Conservation (phyloP, 30 jellyfish, hydroid and myxozoan species). For the Aurelia coerulea region DNA sequence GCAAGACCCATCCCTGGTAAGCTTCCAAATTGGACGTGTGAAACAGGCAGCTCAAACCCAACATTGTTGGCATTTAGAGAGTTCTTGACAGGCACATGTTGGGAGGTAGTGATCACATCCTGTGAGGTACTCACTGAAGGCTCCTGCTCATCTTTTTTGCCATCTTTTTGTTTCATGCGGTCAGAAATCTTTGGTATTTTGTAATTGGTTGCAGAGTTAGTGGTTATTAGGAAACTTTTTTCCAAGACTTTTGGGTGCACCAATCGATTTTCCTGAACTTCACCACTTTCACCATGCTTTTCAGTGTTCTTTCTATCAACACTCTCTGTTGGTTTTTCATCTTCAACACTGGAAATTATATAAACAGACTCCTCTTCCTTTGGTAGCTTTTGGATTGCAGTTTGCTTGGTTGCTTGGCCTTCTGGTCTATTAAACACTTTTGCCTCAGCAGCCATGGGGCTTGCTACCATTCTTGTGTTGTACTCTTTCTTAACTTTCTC, state of each 20-base stretch:
- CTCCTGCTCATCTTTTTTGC: background rate
- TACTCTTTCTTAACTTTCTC: background rate
- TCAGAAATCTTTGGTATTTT: slow-evolving; percentile 47
- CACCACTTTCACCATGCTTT: no score
- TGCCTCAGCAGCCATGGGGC: no score
- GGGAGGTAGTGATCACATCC: no score
- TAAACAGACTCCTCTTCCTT: slow-evolving; percentile 51
- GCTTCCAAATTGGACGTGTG: slow-evolving; percentile 61
- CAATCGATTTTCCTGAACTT: no score
- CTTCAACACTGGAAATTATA: slow-evolving; percentile 89
- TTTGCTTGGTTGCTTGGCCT: background rate
- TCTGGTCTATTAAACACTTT: background rate
- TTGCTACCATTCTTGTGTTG: background rate
- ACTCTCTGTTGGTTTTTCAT: background rate
- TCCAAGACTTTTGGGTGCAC: no score
- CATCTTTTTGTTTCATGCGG: slow-evolving; percentile 81
- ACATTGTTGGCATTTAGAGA: background rate
- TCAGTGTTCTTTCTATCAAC: no score
- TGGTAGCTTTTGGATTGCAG: slow-evolving; percentile 17
- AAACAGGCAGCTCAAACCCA: slow-evolving; percentile 25
- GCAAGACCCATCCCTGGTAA: slow-evolving; percentile 51
- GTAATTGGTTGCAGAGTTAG: background rate
- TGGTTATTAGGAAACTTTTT: background rate
- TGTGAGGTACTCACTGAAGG: no score
- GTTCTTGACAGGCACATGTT: no score